These are phyloP conservation scores for Haliclystus octoradiatus DNA, from an alignment of 30 jellyfish, hydroid and myxozoan species.

Conservation along the genomic window DNA sequence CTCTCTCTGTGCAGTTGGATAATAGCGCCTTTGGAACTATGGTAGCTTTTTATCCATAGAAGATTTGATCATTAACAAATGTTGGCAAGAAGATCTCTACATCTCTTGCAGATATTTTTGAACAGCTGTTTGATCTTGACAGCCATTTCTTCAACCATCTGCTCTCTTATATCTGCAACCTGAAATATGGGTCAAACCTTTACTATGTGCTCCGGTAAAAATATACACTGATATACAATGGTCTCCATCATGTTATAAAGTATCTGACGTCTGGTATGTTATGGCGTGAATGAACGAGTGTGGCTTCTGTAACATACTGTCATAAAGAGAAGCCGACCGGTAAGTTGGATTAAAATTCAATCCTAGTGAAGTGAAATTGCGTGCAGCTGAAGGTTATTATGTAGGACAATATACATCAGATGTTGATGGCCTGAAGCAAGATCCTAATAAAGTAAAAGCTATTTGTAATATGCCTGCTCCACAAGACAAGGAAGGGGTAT, in stretches of 20 bases:
- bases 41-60: conserved; percentile 19
- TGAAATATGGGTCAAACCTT: too few relatives aligned
- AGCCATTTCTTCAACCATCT: conserved; percentile 6
- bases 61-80: conserved; percentile 11
- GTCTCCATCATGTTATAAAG: too few relatives aligned
- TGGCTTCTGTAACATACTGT: too few relatives aligned
- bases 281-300: too few relatives aligned
- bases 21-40: conserved; percentile 8
- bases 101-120: conserved; percentile 7
- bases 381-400: too few relatives aligned
- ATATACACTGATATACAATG: too few relatives aligned
- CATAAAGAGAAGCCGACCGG: too few relatives aligned
- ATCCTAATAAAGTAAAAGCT: neutral
- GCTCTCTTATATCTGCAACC: conserved; percentile 27
- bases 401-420: too few relatives aligned
- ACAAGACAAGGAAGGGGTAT: neutral
- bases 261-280: too few relatives aligned
- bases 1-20: conserved; percentile 17
- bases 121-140: conserved; percentile 12
- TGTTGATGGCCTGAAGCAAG: neutral
- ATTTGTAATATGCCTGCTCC: neutral
- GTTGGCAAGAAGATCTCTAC: conserved; percentile 17
- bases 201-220: too few relatives aligned
- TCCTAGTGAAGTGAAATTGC: too few relatives aligned
- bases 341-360: too few relatives aligned